Percentiles rank a stretch among this genome's conserved stretches.
Evolutionary conservation across 2,888 invertebrate genomes (phyloP).

Genomic region (Drosophila mimetica): DNA sequence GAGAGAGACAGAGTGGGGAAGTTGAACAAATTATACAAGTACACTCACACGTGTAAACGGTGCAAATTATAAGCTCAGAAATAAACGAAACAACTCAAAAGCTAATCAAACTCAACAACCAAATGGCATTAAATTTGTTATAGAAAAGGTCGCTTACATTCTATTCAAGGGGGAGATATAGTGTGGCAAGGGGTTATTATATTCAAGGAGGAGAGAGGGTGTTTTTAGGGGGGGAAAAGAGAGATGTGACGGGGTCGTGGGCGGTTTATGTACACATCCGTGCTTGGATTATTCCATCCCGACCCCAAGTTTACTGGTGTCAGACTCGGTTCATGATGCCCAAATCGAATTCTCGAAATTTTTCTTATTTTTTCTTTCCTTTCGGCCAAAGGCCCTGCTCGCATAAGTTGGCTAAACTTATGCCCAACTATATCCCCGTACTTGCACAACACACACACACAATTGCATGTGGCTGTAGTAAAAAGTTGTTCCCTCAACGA

Average conservation of each 20-base stretch:
- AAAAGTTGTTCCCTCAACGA: conserved; percentile 32
- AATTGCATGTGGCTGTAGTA: conserved; percentile 20
- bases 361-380: conserved; percentile 18
- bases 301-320: conserved; percentile 38
- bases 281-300: conserved; percentile 16
- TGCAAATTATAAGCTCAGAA: conserved; percentile 53
- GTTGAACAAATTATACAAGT: conserved; percentile 29
- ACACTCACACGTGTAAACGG: too few species aligned
- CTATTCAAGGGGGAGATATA: not conserved
- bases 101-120: conserved; percentile 44
- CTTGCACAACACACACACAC: conserved; percentile 8
- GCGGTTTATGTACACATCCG: conserved; percentile 39
- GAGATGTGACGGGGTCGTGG: conserved; percentile 10
- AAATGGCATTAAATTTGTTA: conserved; percentile 44
- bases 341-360: conserved; percentile 50
- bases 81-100: conserved; percentile 44
- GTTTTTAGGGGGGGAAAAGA: not conserved
- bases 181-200: conserved; percentile 1
- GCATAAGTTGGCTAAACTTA: conserved; percentile 47
- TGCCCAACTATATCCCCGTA: conserved; percentile 62
- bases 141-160: conserved; percentile 38
- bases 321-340: conserved; percentile 38
- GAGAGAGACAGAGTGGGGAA: conserved; percentile 19
- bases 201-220: not conserved
- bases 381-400: conserved; percentile 14